Evolutionary conservation across 2,797 vertebrate species (phyloP), one percentile per base, ranked within the genome.

Genomic region (Heliangelus exortis): DNA sequence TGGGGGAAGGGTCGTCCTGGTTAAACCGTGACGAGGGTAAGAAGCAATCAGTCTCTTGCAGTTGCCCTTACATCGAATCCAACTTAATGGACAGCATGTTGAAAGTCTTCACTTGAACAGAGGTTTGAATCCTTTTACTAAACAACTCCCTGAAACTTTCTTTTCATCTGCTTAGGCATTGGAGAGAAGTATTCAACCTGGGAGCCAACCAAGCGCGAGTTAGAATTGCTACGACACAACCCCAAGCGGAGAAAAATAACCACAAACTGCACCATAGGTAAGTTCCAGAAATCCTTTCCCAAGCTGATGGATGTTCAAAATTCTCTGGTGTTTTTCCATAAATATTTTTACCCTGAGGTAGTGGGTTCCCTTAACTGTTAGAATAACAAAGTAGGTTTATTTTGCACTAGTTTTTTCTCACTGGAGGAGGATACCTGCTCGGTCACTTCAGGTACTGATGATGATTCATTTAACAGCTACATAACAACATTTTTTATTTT

Each of bases 201-300:
- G 99, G 99, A 99, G 97, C 99, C 99, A 34, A 99, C 99, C 93
- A 99, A 99, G 96, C 97, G 99, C 89, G 99, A 99, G 96, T 98
- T 99, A 97, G 99, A 99, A 89, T 97, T 99, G 98, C 98, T 99
- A 98, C 98, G 99, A 91, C 99, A 99, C 98, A 99, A 99, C 98
- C 99, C 99, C 73, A 99, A 99, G 97, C 98, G 99, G 92, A 98
- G 99, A 97, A 99, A 99, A 98, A 99, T 99, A 97, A 99, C 99
- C 87, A 99, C 99, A 67, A 99, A 99, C 98, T 99, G 99, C 97
- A 99, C 99, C 97, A 99, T 99, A 97, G 99, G 99, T 99, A 87
- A 93, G 98, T 39, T 43, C 23, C 65, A 41, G 31, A 65, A 41
- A 68, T 36, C 50, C 43, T n/a, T 66, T 50, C 61, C 4, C 5